Percentiles rank a stretch among this genome's conserved stretches.
Evolutionary conservation across 2,888 invertebrate species (phyloP).

Genomic region (Platycnemis pennipes): DNA sequence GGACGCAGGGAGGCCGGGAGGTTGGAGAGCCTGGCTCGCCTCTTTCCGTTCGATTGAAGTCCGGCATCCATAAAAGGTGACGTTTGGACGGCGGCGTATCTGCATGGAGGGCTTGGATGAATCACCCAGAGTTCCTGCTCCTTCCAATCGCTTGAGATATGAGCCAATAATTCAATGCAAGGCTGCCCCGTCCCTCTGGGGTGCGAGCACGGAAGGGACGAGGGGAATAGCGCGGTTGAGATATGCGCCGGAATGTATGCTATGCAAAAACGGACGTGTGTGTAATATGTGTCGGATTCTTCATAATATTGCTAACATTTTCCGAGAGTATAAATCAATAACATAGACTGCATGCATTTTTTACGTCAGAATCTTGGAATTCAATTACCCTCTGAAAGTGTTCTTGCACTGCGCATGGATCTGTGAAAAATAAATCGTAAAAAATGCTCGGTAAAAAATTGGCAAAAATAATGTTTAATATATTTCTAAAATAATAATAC

Average conservation of each 20-base stretch:
- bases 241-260: not conserved
- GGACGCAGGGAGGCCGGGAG: not conserved
- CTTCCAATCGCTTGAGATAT: conserved; percentile 49
- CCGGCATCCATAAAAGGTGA: conserved; percentile 31
- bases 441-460: no score
- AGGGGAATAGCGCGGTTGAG: not conserved
- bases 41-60: conserved; percentile 50
- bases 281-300: not conserved
- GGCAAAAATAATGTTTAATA: no score
- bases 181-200: not conserved
- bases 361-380: no score
- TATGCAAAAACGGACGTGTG: not conserved
- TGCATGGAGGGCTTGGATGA: conserved; percentile 7
- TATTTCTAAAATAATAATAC: no score
- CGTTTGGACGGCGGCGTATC: conserved; percentile 9
- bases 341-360: no score
- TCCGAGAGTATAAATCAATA: no score
- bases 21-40: not conserved
- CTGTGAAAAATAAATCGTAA: no score
- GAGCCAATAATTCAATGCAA: conserved; percentile 52
- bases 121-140: conserved; percentile 30
- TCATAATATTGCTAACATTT: no score
- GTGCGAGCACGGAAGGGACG: not conserved
- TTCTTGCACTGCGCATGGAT: no score
- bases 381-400: no score